A percentile compares a stretch with the other conserved stretches of the same genome.
Conservation (phyloP, 2,113 vertebrate species). For the Cynocephalus volans region DNA sequence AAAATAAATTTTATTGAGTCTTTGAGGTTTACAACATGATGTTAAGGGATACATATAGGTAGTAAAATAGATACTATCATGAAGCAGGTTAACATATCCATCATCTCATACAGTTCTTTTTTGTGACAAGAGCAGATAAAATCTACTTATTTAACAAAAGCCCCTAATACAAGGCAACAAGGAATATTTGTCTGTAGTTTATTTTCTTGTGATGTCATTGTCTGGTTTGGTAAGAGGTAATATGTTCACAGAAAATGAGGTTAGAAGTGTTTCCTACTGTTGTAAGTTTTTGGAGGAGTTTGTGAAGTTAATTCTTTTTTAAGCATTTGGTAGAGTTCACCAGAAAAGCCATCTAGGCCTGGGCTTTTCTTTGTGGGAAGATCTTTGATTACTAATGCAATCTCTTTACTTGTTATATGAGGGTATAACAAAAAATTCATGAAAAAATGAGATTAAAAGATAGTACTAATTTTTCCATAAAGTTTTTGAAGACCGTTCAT, state of each 20-base stretch:
- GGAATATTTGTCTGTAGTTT: background rate
- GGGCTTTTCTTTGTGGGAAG: too few relatives aligned
- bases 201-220: background rate
- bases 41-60: background rate
- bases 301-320: background rate
- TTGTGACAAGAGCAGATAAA: background rate
- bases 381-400: too few relatives aligned
- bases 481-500: too few relatives aligned
- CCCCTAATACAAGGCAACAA: background rate
- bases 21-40: too few relatives aligned
- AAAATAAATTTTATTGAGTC: too few relatives aligned
- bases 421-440: too few relatives aligned
- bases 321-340: background rate
- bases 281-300: background rate
- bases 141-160: background rate
- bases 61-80: background rate
- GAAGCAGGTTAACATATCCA: background rate
- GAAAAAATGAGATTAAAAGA: too few relatives aligned
- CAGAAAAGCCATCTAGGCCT: too few relatives aligned
- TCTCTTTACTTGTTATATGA: too few relatives aligned
- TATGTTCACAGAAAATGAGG: background rate
- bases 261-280: background rate
- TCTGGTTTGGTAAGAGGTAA: background rate
- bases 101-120: background rate
- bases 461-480: too few relatives aligned